Conservation (phyloP, 2,888 invertebrate species). For the Colletes collaris region DNA sequence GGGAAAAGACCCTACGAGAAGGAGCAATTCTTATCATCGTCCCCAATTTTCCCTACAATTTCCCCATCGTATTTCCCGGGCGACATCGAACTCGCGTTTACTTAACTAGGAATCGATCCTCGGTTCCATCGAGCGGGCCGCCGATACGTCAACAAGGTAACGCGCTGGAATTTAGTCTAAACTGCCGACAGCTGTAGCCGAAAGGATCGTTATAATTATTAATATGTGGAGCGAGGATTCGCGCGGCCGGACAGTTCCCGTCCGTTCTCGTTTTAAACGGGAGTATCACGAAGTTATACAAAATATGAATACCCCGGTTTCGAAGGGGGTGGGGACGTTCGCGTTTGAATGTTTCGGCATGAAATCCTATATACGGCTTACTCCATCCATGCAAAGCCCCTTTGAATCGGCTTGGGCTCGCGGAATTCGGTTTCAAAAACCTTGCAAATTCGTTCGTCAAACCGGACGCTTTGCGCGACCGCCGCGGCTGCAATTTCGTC, state of each 20-base stretch:
- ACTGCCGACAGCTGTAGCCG: background rate
- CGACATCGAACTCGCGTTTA: no score
- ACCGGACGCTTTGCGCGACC: slow-evolving; percentile 28
- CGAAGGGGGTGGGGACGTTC: background rate
- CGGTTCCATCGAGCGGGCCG: no score
- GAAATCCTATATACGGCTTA: slow-evolving; percentile 34
- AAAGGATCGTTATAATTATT: slow-evolving; percentile 8
- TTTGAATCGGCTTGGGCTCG: slow-evolving; percentile 24
- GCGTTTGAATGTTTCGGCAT: slow-evolving; percentile 9
- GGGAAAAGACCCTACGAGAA: no score
- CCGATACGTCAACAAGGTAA: background rate
- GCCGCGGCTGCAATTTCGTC: slow-evolving; percentile 29
- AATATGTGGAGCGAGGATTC: slow-evolving; percentile 6
- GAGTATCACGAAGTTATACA: background rate
- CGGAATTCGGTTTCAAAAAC: slow-evolving; percentile 46
- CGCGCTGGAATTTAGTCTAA: background rate
- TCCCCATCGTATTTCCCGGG: no score
- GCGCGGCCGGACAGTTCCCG: slow-evolving; percentile 1
- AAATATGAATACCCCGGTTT: background rate
- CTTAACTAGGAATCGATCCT: no score
- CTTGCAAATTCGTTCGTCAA: slow-evolving; percentile 41
- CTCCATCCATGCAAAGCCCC: slow-evolving; percentile 15
- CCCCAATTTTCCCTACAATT: no score
- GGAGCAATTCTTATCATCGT: no score
- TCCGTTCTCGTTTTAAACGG: background rate